Base-by-base conservation (phyloP, 1,140 invertebrate species). In the Drosophila leontia region DNA sequence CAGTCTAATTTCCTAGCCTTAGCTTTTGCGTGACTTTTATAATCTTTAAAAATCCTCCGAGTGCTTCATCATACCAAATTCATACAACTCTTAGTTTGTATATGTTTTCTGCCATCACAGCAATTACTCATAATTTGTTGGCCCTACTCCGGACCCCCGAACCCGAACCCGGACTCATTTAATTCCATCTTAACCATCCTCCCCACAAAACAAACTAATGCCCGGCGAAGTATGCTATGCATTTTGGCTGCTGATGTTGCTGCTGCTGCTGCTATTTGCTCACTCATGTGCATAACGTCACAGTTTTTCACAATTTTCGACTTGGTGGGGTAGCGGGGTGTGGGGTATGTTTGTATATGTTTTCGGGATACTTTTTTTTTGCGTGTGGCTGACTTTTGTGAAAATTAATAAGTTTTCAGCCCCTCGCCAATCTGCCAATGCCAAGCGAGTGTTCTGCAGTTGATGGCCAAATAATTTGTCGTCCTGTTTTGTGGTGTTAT, bases 401-500 rank as follows among this genome's bases (percentile, higher is more conserved):
- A 75, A 88, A 87, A 87, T 88, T 87, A 87, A 78, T 87, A 87
- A 87, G 87, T 84, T 87, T 84, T 61, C 65, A 78, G 63, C 23
- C 58, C 57, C 62, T 55, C 41, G 44, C 17, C 29, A 32, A 26
- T 42, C 35, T 48, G 29, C 47, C 61, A 53, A 32, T 76, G 19
- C 35, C 48, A 50, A 64, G 50, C 65, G 57, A 60, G 88, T 72
- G 64, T 85, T 90, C 84, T 88, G 84, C 70, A 70, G 62, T 74
- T 88, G 84, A 88, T 88, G 84, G 78, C 81, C 85, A 88, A 90
- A 88, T 90, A 90, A 88, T 88, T 88, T 88, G 78, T 88, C 84
- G 81, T 85, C 71, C 80, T 68, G 65, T 72, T 82, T 62, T 77
- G 78, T 78, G 78, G 71, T 50, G 60, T 88, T 88, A 76, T 90